Base-by-base conservation (phyloP, 2,113 vertebrate species). In the Myxocyprinus asiaticus region DNA sequence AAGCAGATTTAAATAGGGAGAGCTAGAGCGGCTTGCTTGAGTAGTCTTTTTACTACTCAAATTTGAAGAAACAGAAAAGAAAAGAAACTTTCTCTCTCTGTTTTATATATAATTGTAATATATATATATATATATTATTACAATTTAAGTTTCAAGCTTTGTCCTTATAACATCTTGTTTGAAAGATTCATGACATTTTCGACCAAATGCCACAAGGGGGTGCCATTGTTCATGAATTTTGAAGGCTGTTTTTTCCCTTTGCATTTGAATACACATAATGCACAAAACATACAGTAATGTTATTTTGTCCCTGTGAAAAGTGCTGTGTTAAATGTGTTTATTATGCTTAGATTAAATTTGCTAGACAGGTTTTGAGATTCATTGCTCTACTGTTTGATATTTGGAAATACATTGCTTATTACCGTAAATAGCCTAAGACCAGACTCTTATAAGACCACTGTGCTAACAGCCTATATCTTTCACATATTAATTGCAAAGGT, bases 1-100 rank as follows among this genome's bases (percentile, higher is more conserved):
- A 72, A n/a, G 22, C 22, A 33, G 22, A 33, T 33, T 15, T 69
- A 4, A 50, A 80, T n/a, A 73, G 45, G 66, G 47, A 69, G 51
- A 61, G n/a, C 22, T 33, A 63, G 67, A 63, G n/a, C 22, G 33
- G 7, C 42, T 44, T 43, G 9, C 53, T 44, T n/a, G n/a, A n/a
- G n/a, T n/a, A n/a, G 22, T 33, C 22, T 33, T 33, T 33, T 33
- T 33, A 33, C 22, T 33, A 33, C 3, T 33, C 1, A 33, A 33
- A 33, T 33, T 1, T 1, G 22, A 33, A 33, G 22, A 33, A 33
- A 33, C 22, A 33, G 22, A 33, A 33, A 33, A 33, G 22, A 33
- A 33, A 33, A 33, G 22, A 33, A 33, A 33, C 22, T 33, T 33
- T 33, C 22, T 33, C 22, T 33, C 22, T 33, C 22, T 33, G 22